Evolutionary conservation across 2,113 vertebrate species (phyloP), one percentile per base, ranked within the genome.

Genomic region (Chrysochloris asiatica): DNA sequence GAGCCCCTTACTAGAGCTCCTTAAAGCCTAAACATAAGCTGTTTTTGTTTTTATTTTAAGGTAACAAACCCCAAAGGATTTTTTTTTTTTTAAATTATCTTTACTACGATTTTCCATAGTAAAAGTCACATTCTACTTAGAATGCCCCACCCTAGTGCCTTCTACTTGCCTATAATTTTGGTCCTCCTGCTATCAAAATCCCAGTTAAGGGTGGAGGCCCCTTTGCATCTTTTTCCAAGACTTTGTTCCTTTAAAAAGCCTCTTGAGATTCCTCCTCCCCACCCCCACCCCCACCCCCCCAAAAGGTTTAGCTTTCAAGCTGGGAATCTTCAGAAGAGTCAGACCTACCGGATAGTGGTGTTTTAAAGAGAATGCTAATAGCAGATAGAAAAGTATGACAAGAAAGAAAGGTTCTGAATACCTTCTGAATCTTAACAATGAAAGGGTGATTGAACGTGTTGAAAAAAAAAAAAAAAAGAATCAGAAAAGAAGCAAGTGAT

Each of bases 211-310:
- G 30, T 41, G 8, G 4, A 61, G 50, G 0, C 1, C 21, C 8
- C 17, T 59, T 38, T 71, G 21, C 8, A 13, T 28, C 30, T 0
- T 38, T 13, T 92, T 24, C 2, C 14, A 19, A 38, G 61, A 47
- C 9, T n/a, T n/a, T n/a, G n/a, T n/a, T n/a, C n/a, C n/a, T 86
- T 73, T n/a, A 95, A 59, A 65, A 78, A 80, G 26, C 21, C 38
- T 81, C 77, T 73, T n/a, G n/a, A n/a, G n/a, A n/a, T n/a, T n/a
- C n/a, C n/a, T n/a, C n/a, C n/a, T n/a, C n/a, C n/a, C n/a, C n/a
- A n/a, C n/a, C n/a, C n/a, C n/a, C n/a, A n/a, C n/a, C n/a, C n/a
- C n/a, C n/a, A n/a, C 17, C 38, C 12, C 11, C 12, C 48, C n/a
- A 5, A 28, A 75, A 1, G 5, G 12, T n/a, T 86, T 26, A 22